Base-by-base conservation (phyloP, 2,797 vertebrate species). In the Melanotaenia parkinsoni region DNA sequence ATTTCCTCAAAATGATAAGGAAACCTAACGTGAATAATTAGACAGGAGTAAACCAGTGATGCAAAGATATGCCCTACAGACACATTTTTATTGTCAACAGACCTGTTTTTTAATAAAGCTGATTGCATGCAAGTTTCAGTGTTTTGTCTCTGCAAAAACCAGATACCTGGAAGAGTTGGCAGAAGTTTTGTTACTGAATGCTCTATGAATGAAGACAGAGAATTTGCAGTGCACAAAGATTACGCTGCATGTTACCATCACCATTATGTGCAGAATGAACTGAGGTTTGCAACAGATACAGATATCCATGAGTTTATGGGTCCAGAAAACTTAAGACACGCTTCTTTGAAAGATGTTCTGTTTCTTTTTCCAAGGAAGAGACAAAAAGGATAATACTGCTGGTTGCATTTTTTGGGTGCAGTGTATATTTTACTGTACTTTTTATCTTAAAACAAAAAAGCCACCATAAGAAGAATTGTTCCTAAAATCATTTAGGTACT, bases 1-100 rank as follows among this genome's bases (percentile, higher is more conserved):
- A 1, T 61, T 69, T 47, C 38, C 10, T n/a, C 30, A 32, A 13
- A 70, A 38, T 11, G 20, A 78, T 51, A 65, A 83, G 76, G 70
- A 85, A 82, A 45, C 2, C 0, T 13, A 10, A 47, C 16, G 8
- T 37, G 6, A 80, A 45, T 53, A 1, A 78, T 56, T 30, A 50
- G 7, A 13, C 26, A 45, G 4, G 24, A 3, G 35, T 0, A 0
- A 63, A 53, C 12, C 8, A 24, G 1, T 74, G 62, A 60, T 60
- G 14, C 40, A 24, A 67, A 30, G 47, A 9, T 2, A 10, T 16
- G 53, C 10, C 13, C 18, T 16, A 3, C 2, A 3, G 10, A 5
- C n/a, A 47, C 20, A 16, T 20, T 10, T 37, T 35, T 14, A 33
- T 3, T 22, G 10, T 5, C 6, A 1, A 3, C 0, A 5, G 0